Evolutionary conservation across 2,888 invertebrate species (phyloP).

Genomic region (Dimorphilus gyrociliatus): DNA sequence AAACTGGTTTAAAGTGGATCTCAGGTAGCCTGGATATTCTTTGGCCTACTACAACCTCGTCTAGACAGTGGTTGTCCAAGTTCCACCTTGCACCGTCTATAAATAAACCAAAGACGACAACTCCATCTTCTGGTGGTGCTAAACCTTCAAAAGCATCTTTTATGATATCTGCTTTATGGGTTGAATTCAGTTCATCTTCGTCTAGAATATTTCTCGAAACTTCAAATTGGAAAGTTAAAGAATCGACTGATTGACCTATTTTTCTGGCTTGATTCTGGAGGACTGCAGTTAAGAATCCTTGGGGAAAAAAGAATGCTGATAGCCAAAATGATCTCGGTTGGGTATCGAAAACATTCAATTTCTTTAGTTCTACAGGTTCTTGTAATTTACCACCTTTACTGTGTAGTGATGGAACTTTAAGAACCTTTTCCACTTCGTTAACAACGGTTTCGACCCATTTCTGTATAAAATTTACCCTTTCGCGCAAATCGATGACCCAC

Average conservation of each 20-base stretch:
- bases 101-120: slow-evolving; percentile 31
- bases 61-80: slow-evolving; percentile 13
- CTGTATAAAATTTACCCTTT: slow-evolving; percentile 31
- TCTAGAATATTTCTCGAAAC: slow-evolving; percentile 11
- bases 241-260: slow-evolving; percentile 31
- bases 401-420: slow-evolving; percentile 12
- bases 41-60: slow-evolving; percentile 22
- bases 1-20: slow-evolving; percentile 31
- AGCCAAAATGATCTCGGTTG: slow-evolving; percentile 31
- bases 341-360: slow-evolving; percentile 9
- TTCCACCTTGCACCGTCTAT: slow-evolving; percentile 35
- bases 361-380: slow-evolving; percentile 5
- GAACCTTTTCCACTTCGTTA: slow-evolving; percentile 17
- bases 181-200: slow-evolving; percentile 15
- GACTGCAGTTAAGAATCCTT: slow-evolving; percentile 36
- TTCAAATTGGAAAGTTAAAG: slow-evolving; percentile 25
- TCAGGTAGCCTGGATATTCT: slow-evolving; percentile 30
- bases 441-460: slow-evolving; percentile 27
- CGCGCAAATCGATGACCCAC: slow-evolving; percentile 28
- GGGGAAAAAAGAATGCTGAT: slow-evolving; percentile 36
- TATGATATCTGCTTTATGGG: slow-evolving; percentile 14
- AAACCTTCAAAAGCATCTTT: slow-evolving; percentile 12
- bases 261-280: slow-evolving; percentile 36
- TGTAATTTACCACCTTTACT: slow-evolving; percentile 1
- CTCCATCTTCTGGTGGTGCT: slow-evolving; percentile 19